Percentiles rank a stretch among this genome's conserved stretches.
Conservation (phyloP, 2,888 invertebrate genomes). For the Poecilobothrus nobilitatus region DNA sequence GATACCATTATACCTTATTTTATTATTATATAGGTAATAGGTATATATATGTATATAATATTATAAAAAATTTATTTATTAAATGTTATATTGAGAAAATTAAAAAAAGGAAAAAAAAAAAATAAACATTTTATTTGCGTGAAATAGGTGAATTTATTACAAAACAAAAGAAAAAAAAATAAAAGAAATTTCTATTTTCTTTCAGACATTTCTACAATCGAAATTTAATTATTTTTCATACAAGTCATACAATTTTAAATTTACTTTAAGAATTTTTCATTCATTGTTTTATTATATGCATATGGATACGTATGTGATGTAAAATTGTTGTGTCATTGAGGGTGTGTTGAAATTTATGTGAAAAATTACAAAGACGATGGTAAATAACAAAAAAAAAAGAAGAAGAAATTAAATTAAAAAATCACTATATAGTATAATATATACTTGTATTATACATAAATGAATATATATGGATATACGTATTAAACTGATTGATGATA, state of each 20-base stretch:
- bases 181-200: not conserved
- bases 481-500: not conserved
- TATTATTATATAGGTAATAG: too few relatives aligned
- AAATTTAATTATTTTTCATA: not conserved
- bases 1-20: not conserved
- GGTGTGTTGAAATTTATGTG: not conserved
- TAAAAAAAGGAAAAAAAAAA: too few relatives aligned
- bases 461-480: not conserved
- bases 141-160: not conserved
- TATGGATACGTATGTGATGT: too few relatives aligned
- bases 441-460: too few relatives aligned
- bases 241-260: not conserved
- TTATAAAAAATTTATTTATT: too few relatives aligned
- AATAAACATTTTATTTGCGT: not conserved
- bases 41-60: too few relatives aligned
- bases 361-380: not conserved
- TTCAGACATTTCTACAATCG: not conserved
- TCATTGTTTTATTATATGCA: too few relatives aligned
- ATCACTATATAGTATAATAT: not conserved
- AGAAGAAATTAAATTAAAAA: not conserved
- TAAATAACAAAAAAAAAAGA: too few relatives aligned
- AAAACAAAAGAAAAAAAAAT: not conserved
- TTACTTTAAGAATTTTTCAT: too few relatives aligned
- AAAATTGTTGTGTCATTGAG: too few relatives aligned
- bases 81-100: too few relatives aligned